Conservation (phyloP, 2,888 invertebrate genomes). For the Campoplex nolae region DNA sequence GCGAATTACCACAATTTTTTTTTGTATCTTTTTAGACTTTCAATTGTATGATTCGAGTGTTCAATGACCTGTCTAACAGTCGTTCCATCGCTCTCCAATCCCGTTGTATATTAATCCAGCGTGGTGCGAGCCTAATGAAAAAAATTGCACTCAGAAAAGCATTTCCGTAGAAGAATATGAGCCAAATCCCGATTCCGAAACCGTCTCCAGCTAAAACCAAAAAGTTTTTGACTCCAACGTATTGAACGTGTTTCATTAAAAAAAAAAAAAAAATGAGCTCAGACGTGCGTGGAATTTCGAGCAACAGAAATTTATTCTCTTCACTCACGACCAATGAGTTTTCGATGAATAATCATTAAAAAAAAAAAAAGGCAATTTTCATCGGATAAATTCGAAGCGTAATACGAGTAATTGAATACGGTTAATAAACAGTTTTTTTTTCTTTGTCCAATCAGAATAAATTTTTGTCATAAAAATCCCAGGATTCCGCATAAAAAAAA, state of each 20-base stretch:
- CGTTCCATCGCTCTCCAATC: constrained; percentile 81
- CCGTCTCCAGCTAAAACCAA: not conserved
- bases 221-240: not conserved
- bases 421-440: too few species aligned
- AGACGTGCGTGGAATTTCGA: too few species aligned
- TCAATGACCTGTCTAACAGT: constrained; percentile 77
- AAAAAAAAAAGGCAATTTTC: too few species aligned
- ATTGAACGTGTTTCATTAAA: not conserved
- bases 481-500: not conserved
- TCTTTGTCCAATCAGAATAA: not conserved
- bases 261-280: not conserved
- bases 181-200: constrained; percentile 80
- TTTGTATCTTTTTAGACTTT: not conserved
- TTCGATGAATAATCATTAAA: too few species aligned
- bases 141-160: constrained; percentile 77
- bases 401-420: too few species aligned
- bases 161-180: constrained; percentile 82
- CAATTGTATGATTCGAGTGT: not conserved
- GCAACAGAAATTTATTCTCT: too few species aligned
- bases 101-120: constrained; percentile 79
- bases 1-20: not conserved
- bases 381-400: too few species aligned
- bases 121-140: constrained; percentile 80
- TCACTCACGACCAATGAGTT: too few species aligned
- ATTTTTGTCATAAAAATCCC: not conserved